These are phyloP conservation scores for Chloebia gouldiae DNA, from an alignment of 2,113 vertebrate genomes.

Conservation along the genomic window DNA sequence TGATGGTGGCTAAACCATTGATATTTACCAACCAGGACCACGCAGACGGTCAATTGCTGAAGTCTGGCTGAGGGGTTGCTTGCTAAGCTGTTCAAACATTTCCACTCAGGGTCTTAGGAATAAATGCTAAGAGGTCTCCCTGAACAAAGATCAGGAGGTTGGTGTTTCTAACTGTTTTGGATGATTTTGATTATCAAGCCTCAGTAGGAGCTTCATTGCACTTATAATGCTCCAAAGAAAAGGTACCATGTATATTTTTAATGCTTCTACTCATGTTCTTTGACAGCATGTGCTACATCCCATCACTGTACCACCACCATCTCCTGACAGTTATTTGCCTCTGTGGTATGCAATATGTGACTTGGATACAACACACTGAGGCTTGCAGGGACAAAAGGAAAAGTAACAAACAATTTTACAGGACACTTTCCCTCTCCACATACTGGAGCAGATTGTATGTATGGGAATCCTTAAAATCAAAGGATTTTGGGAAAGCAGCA, in stretches of 20 bases:
- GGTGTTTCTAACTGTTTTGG: background rate
- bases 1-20: background rate
- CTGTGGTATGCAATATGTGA: background rate
- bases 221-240: background rate
- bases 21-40: background rate
- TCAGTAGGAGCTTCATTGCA: background rate
- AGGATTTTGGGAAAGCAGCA: background rate
- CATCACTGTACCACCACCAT: accelerated
- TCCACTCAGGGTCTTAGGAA: background rate
- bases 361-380: background rate
- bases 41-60: background rate
- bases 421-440: background rate
- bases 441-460: accelerated
- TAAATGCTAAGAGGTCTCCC: background rate
- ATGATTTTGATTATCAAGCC: background rate
- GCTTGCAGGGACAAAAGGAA: background rate
- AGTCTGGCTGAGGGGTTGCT: background rate
- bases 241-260: background rate
- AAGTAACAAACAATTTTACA: background rate
- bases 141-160: background rate
- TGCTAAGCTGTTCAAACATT: background rate
- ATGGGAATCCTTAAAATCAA: background rate
- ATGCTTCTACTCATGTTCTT: background rate
- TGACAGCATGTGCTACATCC: background rate
- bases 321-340: background rate